phyloP scores from a whole-genome alignment of 1,140 invertebrate species.

The Drosophila subpulchrella region DNA sequence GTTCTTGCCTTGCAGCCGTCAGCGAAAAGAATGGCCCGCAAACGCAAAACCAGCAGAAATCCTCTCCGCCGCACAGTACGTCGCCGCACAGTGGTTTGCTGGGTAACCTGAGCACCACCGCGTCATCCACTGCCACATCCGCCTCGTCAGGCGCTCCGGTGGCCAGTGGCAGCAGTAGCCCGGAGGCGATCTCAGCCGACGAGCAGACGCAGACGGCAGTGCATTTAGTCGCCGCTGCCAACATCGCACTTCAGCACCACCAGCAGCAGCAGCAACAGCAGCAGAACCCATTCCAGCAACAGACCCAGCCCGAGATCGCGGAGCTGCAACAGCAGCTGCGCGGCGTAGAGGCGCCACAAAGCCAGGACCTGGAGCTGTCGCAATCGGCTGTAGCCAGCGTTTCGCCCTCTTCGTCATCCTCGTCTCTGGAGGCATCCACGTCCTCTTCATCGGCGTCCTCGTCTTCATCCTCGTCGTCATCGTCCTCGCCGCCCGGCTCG shows the following conservation, averaged over 20 bases:
- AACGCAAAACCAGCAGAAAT: constrained; percentile 70
- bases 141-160: constrained; percentile 34
- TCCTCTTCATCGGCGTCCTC: constrained; percentile 48
- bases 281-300: constrained; percentile 67
- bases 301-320: constrained; percentile 67
- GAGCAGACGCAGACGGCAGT: constrained; percentile 71
- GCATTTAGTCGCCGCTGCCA: constrained; percentile 70
- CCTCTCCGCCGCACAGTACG: constrained; percentile 75
- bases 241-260: constrained; percentile 71
- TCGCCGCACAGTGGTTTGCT: constrained; percentile 63
- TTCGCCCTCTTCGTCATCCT: constrained; percentile 43
- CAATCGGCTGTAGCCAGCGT: constrained; percentile 27
- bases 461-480: constrained; percentile 40
- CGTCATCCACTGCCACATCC: constrained; percentile 71
- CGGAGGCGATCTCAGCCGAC: constrained; percentile 52
- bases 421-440: constrained; percentile 44
- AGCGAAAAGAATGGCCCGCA: constrained; percentile 81
- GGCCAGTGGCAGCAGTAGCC: constrained; percentile 65
- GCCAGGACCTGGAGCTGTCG: constrained; percentile 47
- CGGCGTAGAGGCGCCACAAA: constrained; percentile 56
- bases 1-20: constrained; percentile 52
- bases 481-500: constrained; percentile 49
- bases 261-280: constrained; percentile 73
- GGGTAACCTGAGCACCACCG: constrained; percentile 72
- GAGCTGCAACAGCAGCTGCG: constrained; percentile 75